phyloP scores from a whole-genome alignment of 2,888 invertebrate genomes.

The Lingula anatina region DNA sequence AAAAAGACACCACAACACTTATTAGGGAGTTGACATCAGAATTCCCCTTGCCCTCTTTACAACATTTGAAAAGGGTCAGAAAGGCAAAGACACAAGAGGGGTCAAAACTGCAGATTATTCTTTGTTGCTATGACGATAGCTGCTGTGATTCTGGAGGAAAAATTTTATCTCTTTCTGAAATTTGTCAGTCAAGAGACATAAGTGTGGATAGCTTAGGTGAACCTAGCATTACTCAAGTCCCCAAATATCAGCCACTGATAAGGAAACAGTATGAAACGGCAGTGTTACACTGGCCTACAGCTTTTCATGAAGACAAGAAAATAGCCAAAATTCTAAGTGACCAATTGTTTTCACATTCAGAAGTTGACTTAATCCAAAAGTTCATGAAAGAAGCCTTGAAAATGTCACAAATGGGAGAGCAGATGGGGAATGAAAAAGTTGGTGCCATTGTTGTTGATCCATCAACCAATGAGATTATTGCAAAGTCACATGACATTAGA shows the following conservation, averaged over 20 bases:
- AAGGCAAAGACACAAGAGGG: too few species aligned
- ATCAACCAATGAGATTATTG: slow-evolving; percentile 62
- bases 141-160: background rate
- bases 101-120: too few species aligned
- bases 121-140: background rate
- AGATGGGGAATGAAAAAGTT: slow-evolving; percentile 14
- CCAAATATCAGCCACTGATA: slow-evolving; percentile 30
- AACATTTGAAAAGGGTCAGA: slow-evolving; percentile 24
- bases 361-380: slow-evolving; percentile 14
- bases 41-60: slow-evolving; percentile 15
- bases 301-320: slow-evolving; percentile 48
- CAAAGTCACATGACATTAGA: slow-evolving; percentile 59
- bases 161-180: background rate
- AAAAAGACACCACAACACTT: too few species aligned
- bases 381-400: slow-evolving; percentile 25
- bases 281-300: slow-evolving; percentile 40
- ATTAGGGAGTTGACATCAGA: slow-evolving; percentile 12
- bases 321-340: slow-evolving; percentile 23
- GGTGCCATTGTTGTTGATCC: slow-evolving; percentile 74
- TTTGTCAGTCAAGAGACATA: background rate
- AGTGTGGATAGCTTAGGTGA: slow-evolving; percentile 21
- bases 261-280: slow-evolving; percentile 36
- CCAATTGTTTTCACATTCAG: slow-evolving; percentile 17
- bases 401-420: slow-evolving; percentile 15
- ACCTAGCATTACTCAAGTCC: slow-evolving; percentile 27